Evolutionary conservation across 2,888 invertebrate species (phyloP).

Genomic region (Thysanoteuthis rhombus): DNA sequence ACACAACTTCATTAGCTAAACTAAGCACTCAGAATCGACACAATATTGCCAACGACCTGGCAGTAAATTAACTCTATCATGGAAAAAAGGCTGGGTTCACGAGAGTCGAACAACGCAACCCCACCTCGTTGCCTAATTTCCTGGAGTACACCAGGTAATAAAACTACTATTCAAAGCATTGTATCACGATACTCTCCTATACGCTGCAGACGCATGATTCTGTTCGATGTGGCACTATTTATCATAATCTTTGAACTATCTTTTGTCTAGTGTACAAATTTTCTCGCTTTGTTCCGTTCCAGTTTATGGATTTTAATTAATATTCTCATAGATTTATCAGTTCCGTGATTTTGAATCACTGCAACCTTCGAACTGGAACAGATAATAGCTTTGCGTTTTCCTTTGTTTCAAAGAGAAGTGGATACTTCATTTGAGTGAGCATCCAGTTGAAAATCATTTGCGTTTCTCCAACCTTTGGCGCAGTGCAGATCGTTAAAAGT

Average conservation of each 20-base stretch:
- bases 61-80: no score
- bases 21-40: no score
- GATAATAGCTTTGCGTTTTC: neutral
- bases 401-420: neutral
- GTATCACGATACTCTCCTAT: neutral
- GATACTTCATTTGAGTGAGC: neutral
- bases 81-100: no score
- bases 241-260: neutral
- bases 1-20: no score
- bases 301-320: neutral
- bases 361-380: neutral
- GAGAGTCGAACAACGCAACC: no score
- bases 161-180: neutral
- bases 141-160: no score
- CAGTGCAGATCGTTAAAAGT: neutral
- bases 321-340: neutral
- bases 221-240: neutral
- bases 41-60: no score
- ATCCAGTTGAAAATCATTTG: neutral
- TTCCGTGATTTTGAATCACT: neutral
- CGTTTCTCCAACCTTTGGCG: neutral
- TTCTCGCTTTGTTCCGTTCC: neutral
- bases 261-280: neutral
- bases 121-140: no score
- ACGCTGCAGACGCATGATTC: neutral